These are phyloP conservation scores for Leptinotarsa texana DNA, from an alignment of 1,140 invertebrate species.

Conservation along the genomic window DNA sequence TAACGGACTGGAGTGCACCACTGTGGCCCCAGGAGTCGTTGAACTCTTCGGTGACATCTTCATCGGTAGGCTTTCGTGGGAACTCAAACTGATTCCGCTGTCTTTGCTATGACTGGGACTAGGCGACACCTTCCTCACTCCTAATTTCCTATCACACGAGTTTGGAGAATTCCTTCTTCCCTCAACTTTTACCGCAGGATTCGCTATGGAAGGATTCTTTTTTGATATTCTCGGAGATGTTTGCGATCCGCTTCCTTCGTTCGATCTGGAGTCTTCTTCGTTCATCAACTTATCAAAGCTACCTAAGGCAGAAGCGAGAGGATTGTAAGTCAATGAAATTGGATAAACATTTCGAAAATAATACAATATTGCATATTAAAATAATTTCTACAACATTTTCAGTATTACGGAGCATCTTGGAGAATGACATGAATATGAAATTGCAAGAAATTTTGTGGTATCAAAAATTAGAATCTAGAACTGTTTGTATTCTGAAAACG, in stretches of 20 bases:
- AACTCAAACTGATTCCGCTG: conserved; percentile 18
- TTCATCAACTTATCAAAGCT: conserved; percentile 74
- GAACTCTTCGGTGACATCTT: conserved; percentile 57
- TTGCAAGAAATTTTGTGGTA: too few relatives aligned
- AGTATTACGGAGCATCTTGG: too few relatives aligned
- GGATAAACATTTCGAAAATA: too few relatives aligned
- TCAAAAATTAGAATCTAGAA: too few relatives aligned
- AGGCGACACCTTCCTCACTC: conserved; percentile 58
- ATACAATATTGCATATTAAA: too few relatives aligned
- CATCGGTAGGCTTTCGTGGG: conserved; percentile 44
- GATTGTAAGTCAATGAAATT: too few relatives aligned
- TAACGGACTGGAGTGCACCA: conserved; percentile 55
- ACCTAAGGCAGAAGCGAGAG: not conserved
- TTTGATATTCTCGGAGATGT: conserved; percentile 61
- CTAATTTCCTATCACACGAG: conserved; percentile 54
- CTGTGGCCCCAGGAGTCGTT: conserved; percentile 54
- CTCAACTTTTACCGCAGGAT: conserved; percentile 62
- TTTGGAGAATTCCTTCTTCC: conserved; percentile 67
- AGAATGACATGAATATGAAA: too few relatives aligned
- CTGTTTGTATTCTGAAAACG: too few relatives aligned
- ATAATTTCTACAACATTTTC: too few relatives aligned
- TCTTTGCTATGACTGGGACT: conserved; percentile 43
- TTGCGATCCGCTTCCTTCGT: conserved; percentile 63
- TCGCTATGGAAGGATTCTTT: conserved; percentile 54
- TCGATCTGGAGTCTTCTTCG: conserved; percentile 75